Base-by-base conservation (phyloP, 2,797 vertebrate genomes). In the Lycodopsis pacificus region DNA sequence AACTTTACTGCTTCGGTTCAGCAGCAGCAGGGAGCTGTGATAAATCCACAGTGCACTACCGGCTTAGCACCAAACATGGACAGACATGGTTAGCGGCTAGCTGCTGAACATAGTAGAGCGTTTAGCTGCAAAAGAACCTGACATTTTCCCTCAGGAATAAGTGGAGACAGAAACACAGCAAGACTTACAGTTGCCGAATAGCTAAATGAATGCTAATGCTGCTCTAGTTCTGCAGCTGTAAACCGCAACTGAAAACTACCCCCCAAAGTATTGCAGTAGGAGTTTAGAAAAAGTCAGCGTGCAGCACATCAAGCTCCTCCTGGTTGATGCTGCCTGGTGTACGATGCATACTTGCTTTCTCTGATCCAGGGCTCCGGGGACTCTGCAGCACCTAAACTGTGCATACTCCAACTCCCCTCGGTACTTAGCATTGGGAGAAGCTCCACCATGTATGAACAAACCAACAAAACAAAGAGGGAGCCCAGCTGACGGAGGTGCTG, bases 361-460 rank as follows among this genome's bases (percentile, higher is more conserved):
- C 36, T 63, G 7, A 38, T 30, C 30, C 66, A 65, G 44, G 64
- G 34, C 65, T 81, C 53, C n/a, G 14, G 77, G 42, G 79, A 59
- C 70, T 71, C 49, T 70, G 65, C 14, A 25, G 54, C 64, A 72
- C 67, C 73, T 84, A 57, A 80, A 75, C 61, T 62, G 15, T 38
- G 51, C 58, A 49, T 77, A 54, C 36, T 73, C 61, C 20, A 84
- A 57, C 61, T 81, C 65, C 73, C 71, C 19, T 7, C 14, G 54
- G 70, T 44, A 54, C 67, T 44, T 64, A 77, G 62, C 49, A 49
- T 15, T 67, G 71, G 42, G 67, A 82, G 64, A 59, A 73, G 36
- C 81, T 82, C 36, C 58, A 65, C 30, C 30, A 70, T 7, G 38
- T 71, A 81, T n/a, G 64, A 76, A 78, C 75, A 77, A 80, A 74